These are phyloP conservation scores for Cataglyphis albicans DNA, from an alignment of 2,888 invertebrate genomes.

Conservation along the genomic window DNA sequence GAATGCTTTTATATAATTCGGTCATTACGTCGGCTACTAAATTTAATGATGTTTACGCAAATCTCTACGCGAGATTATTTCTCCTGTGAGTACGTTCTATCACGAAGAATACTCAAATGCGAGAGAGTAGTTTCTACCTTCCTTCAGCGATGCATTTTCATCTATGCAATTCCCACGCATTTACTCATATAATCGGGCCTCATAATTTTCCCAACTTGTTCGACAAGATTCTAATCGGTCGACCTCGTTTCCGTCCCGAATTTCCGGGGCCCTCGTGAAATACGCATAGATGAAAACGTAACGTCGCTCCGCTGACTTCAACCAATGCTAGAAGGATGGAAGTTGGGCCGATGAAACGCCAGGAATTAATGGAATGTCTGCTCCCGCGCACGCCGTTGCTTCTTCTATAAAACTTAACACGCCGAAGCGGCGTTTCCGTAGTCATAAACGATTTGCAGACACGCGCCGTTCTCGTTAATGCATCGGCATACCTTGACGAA, in stretches of 20 bases:
- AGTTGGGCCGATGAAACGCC: conserved; percentile 48
- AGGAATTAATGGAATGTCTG: conserved; percentile 57
- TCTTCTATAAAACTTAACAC: conserved; percentile 39
- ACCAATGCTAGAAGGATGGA: conserved; percentile 44
- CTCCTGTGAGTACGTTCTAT: background rate
- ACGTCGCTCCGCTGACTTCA: conserved; percentile 33
- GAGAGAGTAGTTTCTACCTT: background rate
- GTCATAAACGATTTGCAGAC: conserved; percentile 32
- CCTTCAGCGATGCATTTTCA: conserved; percentile 4
- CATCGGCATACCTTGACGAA: conserved; percentile 22
- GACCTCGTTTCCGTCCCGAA: conserved; percentile 44
- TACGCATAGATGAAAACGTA: conserved; percentile 46
- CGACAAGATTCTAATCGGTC: conserved; percentile 51
- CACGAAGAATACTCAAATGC: conserved; percentile 2
- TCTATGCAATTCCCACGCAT: conserved; percentile 9
- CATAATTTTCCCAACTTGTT: conserved; percentile 47
- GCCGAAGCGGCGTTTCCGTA: conserved; percentile 22
- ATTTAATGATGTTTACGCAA: conserved; percentile 28
- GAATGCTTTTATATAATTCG: conserved; percentile 28
- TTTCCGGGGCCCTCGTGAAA: conserved; percentile 10
- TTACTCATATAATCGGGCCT: conserved; percentile 45
- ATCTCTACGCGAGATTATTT: background rate
- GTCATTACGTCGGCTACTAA: background rate
- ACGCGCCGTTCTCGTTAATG: conserved; percentile 34
- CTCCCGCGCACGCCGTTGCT: conserved; percentile 21